Conservation (phyloP, 2,113 vertebrate species). For the Channa maculata region DNA sequence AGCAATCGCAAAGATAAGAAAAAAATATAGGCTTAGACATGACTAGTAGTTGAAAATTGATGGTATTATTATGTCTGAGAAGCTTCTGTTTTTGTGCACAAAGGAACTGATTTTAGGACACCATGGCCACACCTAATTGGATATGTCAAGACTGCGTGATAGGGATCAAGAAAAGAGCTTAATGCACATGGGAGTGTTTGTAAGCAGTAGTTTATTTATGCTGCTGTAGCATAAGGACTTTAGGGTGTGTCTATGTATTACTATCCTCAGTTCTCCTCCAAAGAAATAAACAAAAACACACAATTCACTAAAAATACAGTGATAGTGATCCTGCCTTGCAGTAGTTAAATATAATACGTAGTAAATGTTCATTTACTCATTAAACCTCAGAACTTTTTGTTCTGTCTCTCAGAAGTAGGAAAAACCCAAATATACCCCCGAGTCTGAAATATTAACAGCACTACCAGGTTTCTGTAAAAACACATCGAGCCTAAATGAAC, state of each 20-base stretch:
- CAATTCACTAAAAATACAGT: too few relatives aligned
- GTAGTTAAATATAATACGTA: not conserved
- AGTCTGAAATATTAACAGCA: not conserved
- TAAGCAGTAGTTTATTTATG: not conserved
- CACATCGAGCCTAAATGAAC: constrained; percentile 49
- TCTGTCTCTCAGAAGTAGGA: too few relatives aligned
- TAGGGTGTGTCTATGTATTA: not conserved
- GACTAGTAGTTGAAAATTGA: not conserved
- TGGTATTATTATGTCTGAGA: not conserved
- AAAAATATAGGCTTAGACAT: not conserved
- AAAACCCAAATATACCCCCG: not conserved
- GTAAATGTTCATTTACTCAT: not conserved
- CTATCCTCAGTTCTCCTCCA: not conserved
- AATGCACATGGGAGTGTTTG: constrained; percentile 19
- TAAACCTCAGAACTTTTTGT: not conserved
- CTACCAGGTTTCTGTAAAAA: not conserved
- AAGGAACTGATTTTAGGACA: constrained; percentile 53
- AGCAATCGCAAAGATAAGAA: constrained; percentile 6
- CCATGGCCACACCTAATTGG: constrained; percentile 64
- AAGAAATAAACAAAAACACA: not conserved
- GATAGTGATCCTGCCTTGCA: not conserved
- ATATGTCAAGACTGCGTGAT: constrained; percentile 50
- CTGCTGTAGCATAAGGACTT: not conserved
- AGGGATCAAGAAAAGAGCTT: constrained; percentile 42
- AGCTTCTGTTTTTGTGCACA: constrained; percentile 31